phyloP scores from a whole-genome alignment of 2,113 vertebrate genomes.

The Ochotona curzoniae region DNA sequence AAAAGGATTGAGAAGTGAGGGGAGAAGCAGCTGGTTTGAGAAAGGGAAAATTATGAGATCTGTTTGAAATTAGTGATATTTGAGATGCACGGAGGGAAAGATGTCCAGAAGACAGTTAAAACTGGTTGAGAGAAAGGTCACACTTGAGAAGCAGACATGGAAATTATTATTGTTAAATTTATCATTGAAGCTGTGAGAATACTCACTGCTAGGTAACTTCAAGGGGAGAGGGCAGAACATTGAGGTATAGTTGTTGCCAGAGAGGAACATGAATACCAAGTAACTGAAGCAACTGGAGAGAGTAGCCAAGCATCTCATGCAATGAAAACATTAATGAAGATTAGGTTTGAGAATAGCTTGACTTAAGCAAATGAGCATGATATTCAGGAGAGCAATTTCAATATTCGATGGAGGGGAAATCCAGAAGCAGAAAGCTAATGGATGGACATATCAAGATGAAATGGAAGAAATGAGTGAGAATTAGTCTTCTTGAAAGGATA shows the following conservation, averaged over 20 bases:
- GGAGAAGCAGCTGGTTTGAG: background rate
- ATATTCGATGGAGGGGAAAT: background rate
- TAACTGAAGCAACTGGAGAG: background rate
- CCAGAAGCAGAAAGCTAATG: background rate
- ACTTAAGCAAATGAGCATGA: background rate
- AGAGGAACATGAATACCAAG: background rate
- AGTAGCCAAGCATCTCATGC: background rate
- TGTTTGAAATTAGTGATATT: slow-evolving; percentile 1
- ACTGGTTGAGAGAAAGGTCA: background rate
- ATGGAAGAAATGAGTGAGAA: background rate
- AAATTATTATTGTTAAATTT: slow-evolving; percentile 7
- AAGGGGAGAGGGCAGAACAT: background rate
- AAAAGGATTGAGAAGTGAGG: background rate
- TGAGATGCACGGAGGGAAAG: background rate
- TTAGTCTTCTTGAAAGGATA: background rate
- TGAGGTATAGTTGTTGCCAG: background rate
- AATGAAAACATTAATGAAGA: background rate
- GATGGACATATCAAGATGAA: background rate
- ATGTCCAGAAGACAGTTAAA: background rate
- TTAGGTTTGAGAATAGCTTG: background rate
- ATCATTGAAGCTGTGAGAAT: background rate
- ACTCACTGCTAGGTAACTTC: background rate
- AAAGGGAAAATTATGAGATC: background rate
- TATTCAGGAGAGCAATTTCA: slow-evolving; percentile 19
- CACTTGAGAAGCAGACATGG: background rate